phyloP scores from a whole-genome alignment of 2,888 invertebrate genomes.

The Drosophila neutralis region DNA sequence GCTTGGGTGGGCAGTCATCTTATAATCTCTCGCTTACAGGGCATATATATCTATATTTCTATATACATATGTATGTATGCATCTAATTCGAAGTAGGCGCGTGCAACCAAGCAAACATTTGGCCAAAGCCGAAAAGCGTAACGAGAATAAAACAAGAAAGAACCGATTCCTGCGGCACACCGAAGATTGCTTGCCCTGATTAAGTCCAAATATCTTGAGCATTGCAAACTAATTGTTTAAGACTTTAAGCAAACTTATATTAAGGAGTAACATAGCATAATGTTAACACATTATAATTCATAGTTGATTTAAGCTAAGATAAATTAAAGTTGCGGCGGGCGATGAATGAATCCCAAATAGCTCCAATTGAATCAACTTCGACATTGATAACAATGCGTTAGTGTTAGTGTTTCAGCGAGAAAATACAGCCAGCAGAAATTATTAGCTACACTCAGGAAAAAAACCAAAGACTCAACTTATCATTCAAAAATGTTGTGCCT shows the following conservation, averaged over 20 bases:
- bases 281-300: neutral
- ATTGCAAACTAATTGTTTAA: neutral
- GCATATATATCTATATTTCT: neutral
- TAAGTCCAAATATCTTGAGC: neutral
- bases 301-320: no score
- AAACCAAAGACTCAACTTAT: no score
- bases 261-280: neutral
- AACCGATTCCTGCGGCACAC: slow-evolving; percentile 5
- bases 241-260: neutral
- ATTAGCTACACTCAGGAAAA: no score
- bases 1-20: neutral
- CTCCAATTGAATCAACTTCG: neutral
- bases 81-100: neutral
- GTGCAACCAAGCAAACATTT: slow-evolving; percentile 8
- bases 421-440: no score
- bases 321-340: neutral
- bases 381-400: neutral
- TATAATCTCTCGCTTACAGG: neutral
- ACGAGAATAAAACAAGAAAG: slow-evolving; percentile 14
- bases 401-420: neutral
- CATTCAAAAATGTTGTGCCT: neutral
- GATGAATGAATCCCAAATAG: neutral
- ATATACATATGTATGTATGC: neutral
- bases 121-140: slow-evolving; percentile 17
- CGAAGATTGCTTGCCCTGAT: neutral